Evolutionary conservation across 2,113 vertebrate genomes (phyloP), one percentile per base, ranked within the genome.

Genomic region (Cyphomyrus discorhynchus): DNA sequence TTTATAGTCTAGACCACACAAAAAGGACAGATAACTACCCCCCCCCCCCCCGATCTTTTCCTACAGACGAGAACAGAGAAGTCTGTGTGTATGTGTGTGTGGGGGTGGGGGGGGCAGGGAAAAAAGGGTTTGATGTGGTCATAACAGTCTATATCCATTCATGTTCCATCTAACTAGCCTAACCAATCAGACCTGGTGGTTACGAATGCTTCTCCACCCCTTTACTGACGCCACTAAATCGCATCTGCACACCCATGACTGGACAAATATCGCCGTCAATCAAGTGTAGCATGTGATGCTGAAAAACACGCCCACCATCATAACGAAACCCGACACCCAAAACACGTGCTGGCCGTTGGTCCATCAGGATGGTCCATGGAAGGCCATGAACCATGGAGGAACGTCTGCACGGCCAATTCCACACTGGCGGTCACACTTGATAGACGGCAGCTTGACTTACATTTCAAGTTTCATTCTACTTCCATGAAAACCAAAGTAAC

Each of bases 1-100:
- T 97, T 97, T 97, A 97, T 95, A 96, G 95, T 95, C 90, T 70
- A 95, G 98, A 98, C 98, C 98, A 98, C 98, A 99, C 98, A 99
- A 97, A 98, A 97, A 94, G 97, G 97, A 95, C 93, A 95, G 96
- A 96, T 96, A 96, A 96, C 95, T 96, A 95, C 91, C n/a, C 45
- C 83, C 91, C 91, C 15, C 8, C 1, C 93, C 92, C 90, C 93
- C 93, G 91, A 96, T 95, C 95, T 94, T 94, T 95, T 94, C 93
- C 93, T 91, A 89, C 91, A 94, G 93, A 93, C 91, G 92, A 92
- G 92, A 93, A 94, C 93, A 94, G 94, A 93, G 92, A 35, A 77
- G 82, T 27, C 31, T 74, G 85, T 77, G 89, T 77, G 90, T 17
- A 88, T 52, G 88, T 13, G 46, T 46, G 39, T 58, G 66, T 24